These are phyloP conservation scores for Myiotriccus ornatus DNA, from an alignment of 2,797 vertebrate species.

Conservation along the genomic window DNA sequence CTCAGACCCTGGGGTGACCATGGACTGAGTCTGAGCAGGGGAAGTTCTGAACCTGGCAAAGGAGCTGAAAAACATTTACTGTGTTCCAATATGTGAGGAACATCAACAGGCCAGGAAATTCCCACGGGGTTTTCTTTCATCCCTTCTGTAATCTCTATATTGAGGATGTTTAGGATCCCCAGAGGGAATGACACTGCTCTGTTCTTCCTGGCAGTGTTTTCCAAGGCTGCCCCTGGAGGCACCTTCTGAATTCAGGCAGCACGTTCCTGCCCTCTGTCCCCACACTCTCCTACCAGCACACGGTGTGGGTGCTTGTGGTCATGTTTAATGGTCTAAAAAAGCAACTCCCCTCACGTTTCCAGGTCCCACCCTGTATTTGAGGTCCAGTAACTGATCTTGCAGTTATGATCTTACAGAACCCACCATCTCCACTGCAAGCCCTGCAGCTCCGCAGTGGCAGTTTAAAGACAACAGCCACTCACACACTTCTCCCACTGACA, in stretches of 20 bases:
- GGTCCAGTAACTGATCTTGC: fast-evolving
- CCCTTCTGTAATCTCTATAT: not conserved
- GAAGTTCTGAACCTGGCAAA: not conserved
- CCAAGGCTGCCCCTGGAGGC: not conserved
- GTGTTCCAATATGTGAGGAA: not conserved
- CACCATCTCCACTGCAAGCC: not conserved
- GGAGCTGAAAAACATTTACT: not conserved
- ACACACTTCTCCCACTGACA: not conserved
- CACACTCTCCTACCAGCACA: not conserved
- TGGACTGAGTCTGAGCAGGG: not conserved
- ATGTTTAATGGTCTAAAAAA: not conserved
- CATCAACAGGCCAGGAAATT: not conserved
- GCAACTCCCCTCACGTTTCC: not conserved
- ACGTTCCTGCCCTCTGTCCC: not conserved
- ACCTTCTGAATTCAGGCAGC: not conserved
- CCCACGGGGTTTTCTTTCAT: not conserved
- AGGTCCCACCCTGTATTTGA: not conserved
- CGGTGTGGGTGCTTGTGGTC: not conserved
- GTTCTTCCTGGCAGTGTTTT: not conserved
- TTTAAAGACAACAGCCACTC: not conserved
- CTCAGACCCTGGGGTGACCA: not conserved
- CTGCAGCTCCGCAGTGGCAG: not conserved
- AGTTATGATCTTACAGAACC: fast-evolving
- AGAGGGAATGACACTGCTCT: not conserved
- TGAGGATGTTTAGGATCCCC: not conserved